These are phyloP conservation scores for Leptinotarsa tumamoca DNA, from an alignment of 2,888 invertebrate species.

Conservation along the genomic window DNA sequence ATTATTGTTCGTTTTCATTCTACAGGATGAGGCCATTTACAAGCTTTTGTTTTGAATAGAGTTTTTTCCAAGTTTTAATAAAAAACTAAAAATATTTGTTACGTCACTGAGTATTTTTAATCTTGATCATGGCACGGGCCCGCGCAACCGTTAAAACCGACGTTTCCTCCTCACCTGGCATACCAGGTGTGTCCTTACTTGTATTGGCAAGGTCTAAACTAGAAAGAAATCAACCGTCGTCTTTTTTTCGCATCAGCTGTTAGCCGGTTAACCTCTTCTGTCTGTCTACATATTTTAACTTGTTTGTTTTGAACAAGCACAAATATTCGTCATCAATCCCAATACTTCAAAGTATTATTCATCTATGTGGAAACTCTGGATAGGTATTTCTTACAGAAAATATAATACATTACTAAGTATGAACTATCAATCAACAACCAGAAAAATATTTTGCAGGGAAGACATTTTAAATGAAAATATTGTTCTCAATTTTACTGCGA, in stretches of 20 bases:
- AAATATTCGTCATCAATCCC: too few species aligned
- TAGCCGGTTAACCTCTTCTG: constrained; percentile 3
- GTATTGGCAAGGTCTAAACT: constrained; percentile 14
- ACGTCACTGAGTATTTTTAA: not conserved
- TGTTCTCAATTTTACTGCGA: too few species aligned
- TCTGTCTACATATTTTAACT: not conserved
- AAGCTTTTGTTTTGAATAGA: too few species aligned
- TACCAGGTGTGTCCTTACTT: constrained; percentile 17
- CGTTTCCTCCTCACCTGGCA: constrained; percentile 12
- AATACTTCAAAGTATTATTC: too few species aligned
- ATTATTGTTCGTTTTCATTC: too few species aligned
- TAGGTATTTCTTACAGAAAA: too few species aligned
- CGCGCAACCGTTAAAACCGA: constrained; percentile 15
- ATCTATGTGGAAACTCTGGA: too few species aligned
- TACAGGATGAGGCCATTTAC: too few species aligned
- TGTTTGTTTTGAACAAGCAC: not conserved
- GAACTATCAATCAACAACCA: too few species aligned
- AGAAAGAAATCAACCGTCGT: constrained; percentile 17
- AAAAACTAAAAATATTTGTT: not conserved
- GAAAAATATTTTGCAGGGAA: too few species aligned
- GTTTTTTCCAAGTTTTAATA: not conserved
- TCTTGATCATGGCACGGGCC: not conserved
- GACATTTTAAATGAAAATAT: too few species aligned
- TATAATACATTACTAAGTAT: too few species aligned
- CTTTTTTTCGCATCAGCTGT: constrained; percentile 18